Conservation (phyloP, 2,113 vertebrate genomes). For the Tyto alba region DNA sequence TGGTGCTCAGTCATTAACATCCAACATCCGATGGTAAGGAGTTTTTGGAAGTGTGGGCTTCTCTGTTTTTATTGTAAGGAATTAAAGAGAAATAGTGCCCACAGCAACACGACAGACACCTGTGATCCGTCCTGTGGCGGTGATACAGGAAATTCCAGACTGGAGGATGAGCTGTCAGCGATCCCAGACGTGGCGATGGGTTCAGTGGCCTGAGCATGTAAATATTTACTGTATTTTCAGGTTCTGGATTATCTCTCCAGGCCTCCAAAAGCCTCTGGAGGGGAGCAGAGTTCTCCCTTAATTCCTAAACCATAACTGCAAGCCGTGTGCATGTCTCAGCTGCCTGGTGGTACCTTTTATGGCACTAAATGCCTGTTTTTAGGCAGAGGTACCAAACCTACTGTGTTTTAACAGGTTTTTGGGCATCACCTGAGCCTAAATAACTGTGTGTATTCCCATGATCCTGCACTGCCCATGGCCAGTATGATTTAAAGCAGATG, state of each 20-base stretch:
- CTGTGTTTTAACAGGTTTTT: background rate
- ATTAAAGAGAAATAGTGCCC: background rate
- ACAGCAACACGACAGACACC: background rate
- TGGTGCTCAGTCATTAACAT: background rate
- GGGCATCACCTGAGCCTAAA: background rate
- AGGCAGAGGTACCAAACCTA: background rate
- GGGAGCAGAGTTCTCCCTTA: background rate
- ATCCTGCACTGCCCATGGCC: background rate
- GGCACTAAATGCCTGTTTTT: background rate
- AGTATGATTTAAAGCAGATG: background rate
- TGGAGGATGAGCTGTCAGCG: background rate
- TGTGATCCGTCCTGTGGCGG: background rate
- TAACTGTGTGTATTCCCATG: background rate
- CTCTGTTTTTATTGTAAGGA: background rate
- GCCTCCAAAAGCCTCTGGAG: background rate
- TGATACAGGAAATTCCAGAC: background rate
- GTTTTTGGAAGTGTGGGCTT: background rate
- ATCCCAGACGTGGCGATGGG: background rate
- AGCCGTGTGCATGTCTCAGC: background rate
- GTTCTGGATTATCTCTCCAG: background rate
- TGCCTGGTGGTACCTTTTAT: background rate
- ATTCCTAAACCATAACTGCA: background rate
- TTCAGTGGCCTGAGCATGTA: background rate
- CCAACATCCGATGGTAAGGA: background rate
- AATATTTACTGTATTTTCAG: background rate